Conservation (phyloP, 2,888 invertebrate species). For the Oligia fasciuncula region DNA sequence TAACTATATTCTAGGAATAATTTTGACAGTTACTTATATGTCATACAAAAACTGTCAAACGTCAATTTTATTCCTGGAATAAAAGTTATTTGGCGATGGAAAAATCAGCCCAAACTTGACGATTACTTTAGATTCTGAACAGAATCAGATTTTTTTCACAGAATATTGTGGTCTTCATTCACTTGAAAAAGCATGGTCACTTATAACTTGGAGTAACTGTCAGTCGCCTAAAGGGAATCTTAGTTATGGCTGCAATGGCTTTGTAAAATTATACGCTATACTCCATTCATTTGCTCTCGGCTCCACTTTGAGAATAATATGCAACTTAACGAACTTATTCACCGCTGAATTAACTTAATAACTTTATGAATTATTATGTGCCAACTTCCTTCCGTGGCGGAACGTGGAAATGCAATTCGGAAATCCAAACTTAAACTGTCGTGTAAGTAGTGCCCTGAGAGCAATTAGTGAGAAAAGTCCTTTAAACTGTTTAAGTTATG, state of each 20-base stretch:
- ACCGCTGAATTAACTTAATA: conserved; percentile 56
- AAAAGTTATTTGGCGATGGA: no score
- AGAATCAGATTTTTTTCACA: no score
- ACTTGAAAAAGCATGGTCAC: background rate
- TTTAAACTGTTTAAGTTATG: conserved; percentile 9
- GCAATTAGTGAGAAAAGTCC: conserved; percentile 9
- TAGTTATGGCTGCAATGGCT: conserved; percentile 58
- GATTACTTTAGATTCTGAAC: no score
- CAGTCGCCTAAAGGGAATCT: conserved; percentile 54
- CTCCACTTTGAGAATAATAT: conserved; percentile 54
- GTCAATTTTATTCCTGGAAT: no score
- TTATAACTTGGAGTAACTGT: background rate
- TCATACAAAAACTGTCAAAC: no score
- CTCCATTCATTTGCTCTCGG: conserved; percentile 50
- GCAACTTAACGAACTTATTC: conserved; percentile 42
- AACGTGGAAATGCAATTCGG: conserved; percentile 45
- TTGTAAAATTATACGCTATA: conserved; percentile 65
- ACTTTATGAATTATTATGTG: conserved; percentile 55
- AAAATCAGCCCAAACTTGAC: no score
- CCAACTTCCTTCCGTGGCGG: conserved; percentile 24
- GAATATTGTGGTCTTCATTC: no score
- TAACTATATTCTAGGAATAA: no score
- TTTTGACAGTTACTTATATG: no score
- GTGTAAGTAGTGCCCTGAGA: conserved; percentile 20
- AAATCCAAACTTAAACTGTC: conserved; percentile 23